Conservation (phyloP, 2,113 vertebrate species). For the Mellivora capensis region DNA sequence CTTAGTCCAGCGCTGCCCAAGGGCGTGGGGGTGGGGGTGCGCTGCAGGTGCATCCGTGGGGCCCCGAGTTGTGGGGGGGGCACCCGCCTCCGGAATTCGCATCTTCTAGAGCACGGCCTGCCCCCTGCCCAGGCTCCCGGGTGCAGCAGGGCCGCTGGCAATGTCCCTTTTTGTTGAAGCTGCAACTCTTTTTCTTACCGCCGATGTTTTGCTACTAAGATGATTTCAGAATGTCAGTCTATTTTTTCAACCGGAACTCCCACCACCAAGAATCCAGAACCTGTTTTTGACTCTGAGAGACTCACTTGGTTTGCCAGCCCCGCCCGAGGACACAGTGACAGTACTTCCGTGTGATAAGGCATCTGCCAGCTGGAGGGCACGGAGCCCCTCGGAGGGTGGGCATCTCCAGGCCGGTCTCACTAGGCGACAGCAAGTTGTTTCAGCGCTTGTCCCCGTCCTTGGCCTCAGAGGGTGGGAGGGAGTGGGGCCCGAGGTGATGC, state of each 20-base stretch:
- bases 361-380: not conserved
- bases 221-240: slow-evolving; percentile 83
- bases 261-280: slow-evolving; percentile 75
- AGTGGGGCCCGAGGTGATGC: too few species aligned
- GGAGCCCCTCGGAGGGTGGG: not conserved
- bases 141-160: slow-evolving; percentile 80
- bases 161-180: slow-evolving; percentile 82
- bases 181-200: slow-evolving; percentile 85
- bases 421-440: slow-evolving; percentile 50
- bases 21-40: slow-evolving; percentile 1
- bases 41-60: too few species aligned
- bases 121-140: slow-evolving; percentile 77
- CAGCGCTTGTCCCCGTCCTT: not conserved
- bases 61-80: slow-evolving; percentile 76
- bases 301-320: slow-evolving; percentile 82
- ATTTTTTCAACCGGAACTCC: slow-evolving; percentile 80
- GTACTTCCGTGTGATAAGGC: slow-evolving; percentile 87
- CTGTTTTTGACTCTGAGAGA: slow-evolving; percentile 82
- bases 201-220: slow-evolving; percentile 85
- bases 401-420: not conserved
- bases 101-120: slow-evolving; percentile 80
- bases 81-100: slow-evolving; percentile 76
- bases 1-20: slow-evolving; percentile 74
- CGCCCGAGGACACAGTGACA: slow-evolving; percentile 84
- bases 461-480: not conserved